phyloP scores from a whole-genome alignment of 2,888 invertebrate genomes.

The Parnassius apollo region DNA sequence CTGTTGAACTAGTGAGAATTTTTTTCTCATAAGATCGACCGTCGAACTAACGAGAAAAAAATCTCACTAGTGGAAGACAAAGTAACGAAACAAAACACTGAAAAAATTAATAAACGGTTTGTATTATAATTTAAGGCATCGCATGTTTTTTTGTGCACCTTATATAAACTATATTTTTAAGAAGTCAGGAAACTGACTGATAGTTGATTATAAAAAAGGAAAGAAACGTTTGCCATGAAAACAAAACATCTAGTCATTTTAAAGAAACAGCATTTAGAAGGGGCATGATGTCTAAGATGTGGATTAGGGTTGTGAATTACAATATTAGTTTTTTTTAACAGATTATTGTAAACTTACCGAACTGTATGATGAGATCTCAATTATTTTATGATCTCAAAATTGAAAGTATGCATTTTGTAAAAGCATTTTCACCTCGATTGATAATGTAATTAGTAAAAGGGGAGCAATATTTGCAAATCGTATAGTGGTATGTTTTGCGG shows the following conservation, averaged over 20 bases:
- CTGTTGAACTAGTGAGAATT: no score
- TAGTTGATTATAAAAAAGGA: constrained; percentile 27
- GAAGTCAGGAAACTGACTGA: constrained; percentile 27
- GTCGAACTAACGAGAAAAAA: no score
- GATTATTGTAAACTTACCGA: constrained; percentile 49
- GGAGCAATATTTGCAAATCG: not conserved
- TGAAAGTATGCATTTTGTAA: not conserved
- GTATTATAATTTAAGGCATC: constrained; percentile 41
- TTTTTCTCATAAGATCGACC: no score
- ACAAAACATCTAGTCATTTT: constrained; percentile 47
- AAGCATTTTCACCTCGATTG: not conserved
- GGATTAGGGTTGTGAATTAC: constrained; percentile 78
- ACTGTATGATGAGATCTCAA: constrained; percentile 71
- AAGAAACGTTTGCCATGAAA: constrained; percentile 61
- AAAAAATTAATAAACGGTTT: constrained; percentile 17
- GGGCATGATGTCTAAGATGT: constrained; percentile 51
- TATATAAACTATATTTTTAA: constrained; percentile 3
- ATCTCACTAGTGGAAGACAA: no score
- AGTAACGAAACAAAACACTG: constrained; percentile 42
- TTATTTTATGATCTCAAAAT: constrained; percentile 68
- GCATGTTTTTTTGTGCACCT: constrained; percentile 30
- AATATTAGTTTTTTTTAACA: constrained; percentile 66
- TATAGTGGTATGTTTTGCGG: constrained; percentile 44
- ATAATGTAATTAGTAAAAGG: not conserved
- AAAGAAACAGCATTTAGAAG: constrained; percentile 55